Base-by-base conservation (phyloP, 1,140 invertebrate genomes). In the Bombus impatiens region DNA sequence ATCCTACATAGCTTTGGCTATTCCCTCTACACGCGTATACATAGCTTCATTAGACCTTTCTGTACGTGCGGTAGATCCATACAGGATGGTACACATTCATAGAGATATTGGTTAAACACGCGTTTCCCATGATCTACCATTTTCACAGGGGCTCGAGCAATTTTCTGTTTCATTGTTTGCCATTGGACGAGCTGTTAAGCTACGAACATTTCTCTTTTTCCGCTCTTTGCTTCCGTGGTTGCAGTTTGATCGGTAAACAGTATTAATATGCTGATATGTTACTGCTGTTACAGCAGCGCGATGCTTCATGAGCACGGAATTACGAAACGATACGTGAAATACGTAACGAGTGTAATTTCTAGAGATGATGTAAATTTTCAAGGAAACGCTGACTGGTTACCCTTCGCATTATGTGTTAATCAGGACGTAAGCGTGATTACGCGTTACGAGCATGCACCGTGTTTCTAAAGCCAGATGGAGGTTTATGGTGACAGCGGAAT, bases 241-340 rank as follows among this genome's bases (percentile, higher is more conserved):
- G 71, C 28, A 74, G 32, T 74, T 74, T 44, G 71, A 74, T 74
- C 71, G 42, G 28, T 44, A 74, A 74, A 74, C n/a, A 42, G 18
- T 15, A n/a, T 74, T 74, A 67, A 74, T 28, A 74, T n/a, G 28
- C 71, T 74, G 42, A 74, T 74, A 32, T 15, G 44, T 47, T 71
- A n/a, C 37, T 10, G 37, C 25, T 28, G 68, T 22, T 53, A 53
- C 47, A 12, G 37, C 18, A 25, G 35, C 10, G 35, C 6, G 15
- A 22, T 25, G 9, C 22, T 28, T 4, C 10, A n/a, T 13, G 59
- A n/a, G 10, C 68, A 35, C 4, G 71, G n/a, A 74, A 74, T 74
- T 74, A 32, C 37, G 71, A 74, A 74, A 74, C 40, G 71, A 74
- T 44, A 47, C 42, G n/a, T 74, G 71, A 74, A 47, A 74, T 74